These are phyloP conservation scores for Gallinago undulata DNA, from an alignment of 2,113 vertebrate species.

Conservation along the genomic window DNA sequence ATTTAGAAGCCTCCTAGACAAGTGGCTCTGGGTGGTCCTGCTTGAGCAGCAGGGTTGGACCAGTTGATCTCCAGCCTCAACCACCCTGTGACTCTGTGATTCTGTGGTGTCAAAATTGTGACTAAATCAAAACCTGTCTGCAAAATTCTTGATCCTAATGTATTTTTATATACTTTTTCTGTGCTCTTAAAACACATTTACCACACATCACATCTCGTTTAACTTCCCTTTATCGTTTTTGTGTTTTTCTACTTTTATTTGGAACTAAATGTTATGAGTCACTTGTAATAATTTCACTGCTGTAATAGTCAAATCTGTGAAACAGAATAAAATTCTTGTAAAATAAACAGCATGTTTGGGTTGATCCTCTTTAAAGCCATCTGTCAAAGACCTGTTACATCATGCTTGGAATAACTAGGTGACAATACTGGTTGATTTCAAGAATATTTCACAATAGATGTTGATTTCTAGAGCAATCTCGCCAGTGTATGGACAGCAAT, in stretches of 20 bases:
- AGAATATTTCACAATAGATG: neutral
- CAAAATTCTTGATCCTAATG: conserved; percentile 12
- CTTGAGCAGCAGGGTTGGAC: neutral
- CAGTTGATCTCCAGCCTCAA: neutral
- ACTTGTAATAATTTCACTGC: conserved; percentile 75
- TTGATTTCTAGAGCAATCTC: conserved; percentile 2
- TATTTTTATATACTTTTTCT: conserved; percentile 35
- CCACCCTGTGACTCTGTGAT: neutral
- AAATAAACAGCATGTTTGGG: conserved; percentile 52
- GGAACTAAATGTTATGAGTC: conserved; percentile 67
- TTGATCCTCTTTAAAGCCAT: conserved; percentile 29
- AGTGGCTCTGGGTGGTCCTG: neutral
- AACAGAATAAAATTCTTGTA: conserved; percentile 78
- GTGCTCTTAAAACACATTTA: conserved; percentile 43
- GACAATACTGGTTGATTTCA: conserved; percentile 2
- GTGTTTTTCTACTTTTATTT: conserved; percentile 68
- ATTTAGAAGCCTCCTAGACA: neutral
- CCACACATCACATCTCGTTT: neutral
- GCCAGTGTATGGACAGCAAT: neutral
- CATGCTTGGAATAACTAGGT: neutral
- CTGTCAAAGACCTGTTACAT: neutral
- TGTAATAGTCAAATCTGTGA: conserved; percentile 75
- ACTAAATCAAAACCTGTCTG: conserved; percentile 23
- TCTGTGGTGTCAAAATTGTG: conserved; percentile 10
- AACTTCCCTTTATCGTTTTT: conserved; percentile 10